Base-by-base conservation (phyloP, 2,797 vertebrate genomes). In the Carduelis carduelis region DNA sequence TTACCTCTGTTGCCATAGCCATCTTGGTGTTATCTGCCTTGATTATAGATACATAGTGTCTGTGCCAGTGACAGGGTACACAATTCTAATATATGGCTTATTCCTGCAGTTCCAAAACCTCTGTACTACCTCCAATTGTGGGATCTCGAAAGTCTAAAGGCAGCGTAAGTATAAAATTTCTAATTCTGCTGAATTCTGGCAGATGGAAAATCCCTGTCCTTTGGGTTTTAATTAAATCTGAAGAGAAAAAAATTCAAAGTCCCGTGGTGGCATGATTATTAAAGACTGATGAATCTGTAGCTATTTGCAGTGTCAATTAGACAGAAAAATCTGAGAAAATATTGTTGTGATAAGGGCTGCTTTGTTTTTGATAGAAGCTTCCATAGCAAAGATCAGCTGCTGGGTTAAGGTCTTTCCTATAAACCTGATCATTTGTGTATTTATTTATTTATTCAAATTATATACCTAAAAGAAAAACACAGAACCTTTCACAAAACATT, bases 111-210 rank as follows among this genome's bases (percentile, higher is more conserved):
- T 99, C 98, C 90, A 99, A 99, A 97, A 97, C 98, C 14, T 98
- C 98, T 43, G 99, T 98, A 18, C 97, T 99, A 15, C 99, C 99
- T 55, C 99, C 99, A 0, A 97, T 99, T 95, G 98, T 98, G 96
- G 98, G 98, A 98, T 98, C 97, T 93, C 98, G 98, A 83, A 99
- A 98, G 94, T 98, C 98, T 93, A 99, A 98, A 95, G 98, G 98
- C 97, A 98, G 98, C n/a, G 99, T 99, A 98, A 99, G 99, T 98
- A 97, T 91, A 50, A 74, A 70, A 87, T 68, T 93, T 74, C 75
- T 90, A 86, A 66, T 90, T 74, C 72, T 6, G 6, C 70, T 30
- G 90, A 75, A 83, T 92, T 89, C 81, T 35, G 1, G 70, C n/a
- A 27, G 34, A 39, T 74, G 76, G 63, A 68, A 91, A 88, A 56